Evolutionary conservation across 2,888 invertebrate genomes (phyloP), one percentile per base, ranked within the genome.

Genomic region (Zele albiditarsus): DNA sequence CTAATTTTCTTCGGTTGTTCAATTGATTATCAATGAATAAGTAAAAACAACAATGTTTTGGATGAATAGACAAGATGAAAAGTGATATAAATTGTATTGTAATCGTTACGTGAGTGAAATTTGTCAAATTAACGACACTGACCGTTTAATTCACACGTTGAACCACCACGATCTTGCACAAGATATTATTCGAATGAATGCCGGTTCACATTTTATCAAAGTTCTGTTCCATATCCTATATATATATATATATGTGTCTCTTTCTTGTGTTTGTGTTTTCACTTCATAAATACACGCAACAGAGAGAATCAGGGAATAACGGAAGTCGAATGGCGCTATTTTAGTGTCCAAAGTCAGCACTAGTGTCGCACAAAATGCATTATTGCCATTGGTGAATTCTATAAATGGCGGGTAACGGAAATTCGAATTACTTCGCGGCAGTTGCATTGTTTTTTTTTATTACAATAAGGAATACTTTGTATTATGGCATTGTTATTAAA

Each of bases 261-360:
- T 53, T 20, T 20, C 53, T 53, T 20, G 53, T 53, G 38, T 16
- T 27, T 28, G 27, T 27, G 8, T 33, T 33, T 33, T 20, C 23
- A 20, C 3, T 16, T 33, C 33, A 63, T 33, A 33, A 63, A 33
- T 33, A 38, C 33, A 63, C 8, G 12, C 38, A 38, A 38, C 38
- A 33, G n/a, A 53, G 53, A n/a, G 53, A 53, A 20, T 53, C 1
- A n/a, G 23, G 6, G 10, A 53, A 20, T 53, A 20, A 20, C n/a
- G n/a, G 20, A 53, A 20, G 20, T 63, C 33, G 33, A 63, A 33
- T 38, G 33, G 33, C 63, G 63, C 46, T 66, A 42, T 66, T 42
- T 66, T 66, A 46, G 14, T 66, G 46, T 8, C 27, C 3, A 8
- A 27, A 42, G 6, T 25, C 12, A 16, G 66, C 66, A 46, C 46